Base-by-base conservation (phyloP, 2,888 invertebrate species). In the Sinhomidia bicolor region DNA sequence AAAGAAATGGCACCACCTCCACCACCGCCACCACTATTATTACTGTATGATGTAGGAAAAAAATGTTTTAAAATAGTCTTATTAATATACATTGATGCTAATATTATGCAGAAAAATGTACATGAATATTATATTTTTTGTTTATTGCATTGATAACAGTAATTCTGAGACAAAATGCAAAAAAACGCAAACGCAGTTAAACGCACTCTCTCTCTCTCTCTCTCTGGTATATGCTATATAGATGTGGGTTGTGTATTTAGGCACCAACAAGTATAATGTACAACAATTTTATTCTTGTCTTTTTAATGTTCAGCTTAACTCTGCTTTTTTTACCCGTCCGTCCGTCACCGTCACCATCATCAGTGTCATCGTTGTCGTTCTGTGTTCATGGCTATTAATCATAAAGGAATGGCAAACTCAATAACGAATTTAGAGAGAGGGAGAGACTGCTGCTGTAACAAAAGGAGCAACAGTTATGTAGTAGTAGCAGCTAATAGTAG, bases 351-450 rank as follows among this genome's bases (percentile, higher is more conserved):
- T 74, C 74, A 26, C 47, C 74, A 47, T 74, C 47, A 74, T 74
- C 74, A 74, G 23, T 74, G 74, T 74, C 68, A 71, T 71, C 68
- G 41, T 71, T 14, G n/a, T 74, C 47, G 74, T 74, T 12, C 74
- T 74, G 32, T 32, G 47, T 74, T 74, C 74, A 74, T 74, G 74
- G 74, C 74, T 74, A 74, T 74, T 74, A 47, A 74, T 74, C 74
- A 74, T 44, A 47, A 74, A 47, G 74, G 74, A 74, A 44, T 74
- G 74, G 74, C 74, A 74, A 74, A 26, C 74, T 47, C 41, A 71
- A 71, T 74, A 74, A 74, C 26, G 74, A 74, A 26, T 74, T 74
- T 47, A 44, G 23, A 47, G 62, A n/a, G 32, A 74, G n/a, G 32
- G n/a, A 65, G n/a, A 65, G 65, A 32, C 65, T 29, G 10, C 10